Evolutionary conservation across 2,888 invertebrate genomes (phyloP).

Genomic region (Netelia melanura): DNA sequence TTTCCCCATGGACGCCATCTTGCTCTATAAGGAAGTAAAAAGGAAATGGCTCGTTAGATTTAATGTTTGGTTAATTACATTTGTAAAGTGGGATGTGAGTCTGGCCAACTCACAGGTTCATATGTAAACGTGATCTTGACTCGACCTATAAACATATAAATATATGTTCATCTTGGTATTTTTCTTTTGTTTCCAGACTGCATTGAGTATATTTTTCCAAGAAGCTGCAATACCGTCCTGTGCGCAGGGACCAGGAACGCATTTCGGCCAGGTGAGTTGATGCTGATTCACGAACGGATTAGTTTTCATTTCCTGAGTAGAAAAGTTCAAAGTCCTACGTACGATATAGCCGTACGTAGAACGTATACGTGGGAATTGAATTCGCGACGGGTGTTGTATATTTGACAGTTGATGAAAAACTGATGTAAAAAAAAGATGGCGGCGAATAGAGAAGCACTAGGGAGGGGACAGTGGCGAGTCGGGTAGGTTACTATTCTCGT

Average conservation of each 20-base stretch:
- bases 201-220: constrained; percentile 97
- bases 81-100: no score
- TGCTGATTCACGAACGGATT: neutral
- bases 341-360: neutral
- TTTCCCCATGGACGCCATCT: no score
- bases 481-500: constrained; percentile 81
- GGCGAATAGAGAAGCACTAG: constrained; percentile 77
- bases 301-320: neutral
- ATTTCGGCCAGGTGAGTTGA: constrained; percentile 91
- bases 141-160: no score
- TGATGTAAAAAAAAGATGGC: neutral
- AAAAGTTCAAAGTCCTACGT: neutral
- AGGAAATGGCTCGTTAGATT: no score
- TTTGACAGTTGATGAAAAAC: constrained; percentile 10
- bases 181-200: constrained; percentile 89
- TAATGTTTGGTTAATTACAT: no score
- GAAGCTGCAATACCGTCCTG: constrained; percentile 94
- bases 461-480: constrained; percentile 68
- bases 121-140: no score
- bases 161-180: no score
- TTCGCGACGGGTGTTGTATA: neutral
- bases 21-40: no score
- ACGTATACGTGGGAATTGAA: neutral
- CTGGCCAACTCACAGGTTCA: no score
- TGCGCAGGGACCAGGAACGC: constrained; percentile 90